phyloP scores from a whole-genome alignment of 1,140 invertebrate genomes.

The Drosophila bifasciata region DNA sequence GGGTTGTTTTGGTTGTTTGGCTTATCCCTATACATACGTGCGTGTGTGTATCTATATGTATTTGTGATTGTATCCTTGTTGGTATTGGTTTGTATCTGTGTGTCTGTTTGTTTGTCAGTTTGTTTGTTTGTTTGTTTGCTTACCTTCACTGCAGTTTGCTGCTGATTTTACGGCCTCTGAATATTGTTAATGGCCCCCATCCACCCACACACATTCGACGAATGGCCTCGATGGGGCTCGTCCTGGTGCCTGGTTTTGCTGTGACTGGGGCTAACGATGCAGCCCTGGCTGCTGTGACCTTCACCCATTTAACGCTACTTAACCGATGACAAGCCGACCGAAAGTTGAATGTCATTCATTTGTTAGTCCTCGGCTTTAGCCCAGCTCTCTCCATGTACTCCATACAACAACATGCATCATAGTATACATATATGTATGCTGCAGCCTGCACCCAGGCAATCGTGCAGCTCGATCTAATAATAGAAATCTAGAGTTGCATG shows the following conservation, averaged over 20 bases:
- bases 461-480: constrained; percentile 35
- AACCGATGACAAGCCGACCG: constrained; percentile 51
- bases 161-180: constrained; percentile 46
- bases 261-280: constrained; percentile 3
- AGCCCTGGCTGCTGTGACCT: constrained; percentile 55
- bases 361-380: constrained; percentile 14
- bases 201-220: not conserved
- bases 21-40: constrained; percentile 26
- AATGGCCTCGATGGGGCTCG: not conserved
- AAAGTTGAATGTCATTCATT: constrained; percentile 57
- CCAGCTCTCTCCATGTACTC: not conserved
- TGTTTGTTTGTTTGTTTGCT: constrained; percentile 44
- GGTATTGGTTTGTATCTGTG: constrained; percentile 8
- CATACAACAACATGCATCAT: no score
- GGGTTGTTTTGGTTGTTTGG: constrained; percentile 54
- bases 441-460: not conserved
- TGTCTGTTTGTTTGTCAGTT: not conserved
- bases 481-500: constrained; percentile 31
- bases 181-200: constrained; percentile 65
- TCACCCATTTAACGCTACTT: constrained; percentile 72
- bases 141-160: constrained; percentile 51
- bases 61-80: constrained; percentile 5
- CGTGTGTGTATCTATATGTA: constrained; percentile 6
- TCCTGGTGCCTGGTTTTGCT: constrained; percentile 15
- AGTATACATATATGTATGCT: not conserved